A percentile compares a stretch with the other conserved stretches of the same genome.
These are phyloP conservation scores for Hozukius guyotensis DNA, from an alignment of 2,797 vertebrate species.

Conservation along the genomic window DNA sequence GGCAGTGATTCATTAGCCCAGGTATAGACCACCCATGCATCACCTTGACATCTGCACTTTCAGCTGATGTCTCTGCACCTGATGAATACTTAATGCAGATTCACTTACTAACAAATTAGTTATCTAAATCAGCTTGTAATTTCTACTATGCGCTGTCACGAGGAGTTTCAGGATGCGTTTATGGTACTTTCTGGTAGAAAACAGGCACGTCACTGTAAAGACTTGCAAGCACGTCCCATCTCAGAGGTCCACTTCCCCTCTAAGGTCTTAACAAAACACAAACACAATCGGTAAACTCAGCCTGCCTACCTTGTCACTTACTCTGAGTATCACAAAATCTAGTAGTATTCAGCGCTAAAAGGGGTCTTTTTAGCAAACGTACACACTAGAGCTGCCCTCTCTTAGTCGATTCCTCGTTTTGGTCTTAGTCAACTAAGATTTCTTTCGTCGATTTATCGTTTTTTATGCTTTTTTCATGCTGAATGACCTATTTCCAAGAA, in stretches of 20 bases:
- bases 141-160: neutral
- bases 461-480: no score
- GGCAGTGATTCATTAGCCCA: constrained; percentile 34
- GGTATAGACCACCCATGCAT: constrained; percentile 30
- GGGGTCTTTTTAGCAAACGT: no score
- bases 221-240: neutral
- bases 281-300: neutral
- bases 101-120: neutral
- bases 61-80: neutral
- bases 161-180: neutral
- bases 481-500: no score
- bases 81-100: constrained; percentile 20
- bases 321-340: neutral
- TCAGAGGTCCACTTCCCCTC: neutral
- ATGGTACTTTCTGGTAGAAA: neutral
- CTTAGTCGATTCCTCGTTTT: no score
- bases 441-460: no score
- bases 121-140: neutral
- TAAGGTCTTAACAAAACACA: neutral
- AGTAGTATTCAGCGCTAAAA: neutral
- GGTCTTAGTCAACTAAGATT: no score
- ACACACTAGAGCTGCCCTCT: no score
- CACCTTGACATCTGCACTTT: constrained; percentile 34
- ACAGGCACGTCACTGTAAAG: neutral
- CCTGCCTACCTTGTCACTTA: neutral